These are phyloP conservation scores for Notospermus geniculatus DNA, from an alignment of 1,140 invertebrate genomes.

Conservation along the genomic window DNA sequence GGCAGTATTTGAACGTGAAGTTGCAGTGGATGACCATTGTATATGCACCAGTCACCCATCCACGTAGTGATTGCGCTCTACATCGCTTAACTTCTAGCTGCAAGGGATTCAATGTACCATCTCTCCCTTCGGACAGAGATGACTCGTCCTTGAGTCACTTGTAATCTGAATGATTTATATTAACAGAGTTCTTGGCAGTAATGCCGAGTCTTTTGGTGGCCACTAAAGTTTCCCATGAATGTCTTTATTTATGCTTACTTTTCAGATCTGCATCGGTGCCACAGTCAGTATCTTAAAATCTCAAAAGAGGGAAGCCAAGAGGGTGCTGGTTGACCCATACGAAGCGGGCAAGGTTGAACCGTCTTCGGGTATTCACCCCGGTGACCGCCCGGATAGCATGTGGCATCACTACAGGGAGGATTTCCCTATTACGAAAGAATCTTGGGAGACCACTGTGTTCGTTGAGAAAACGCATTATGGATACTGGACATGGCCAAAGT, in stretches of 20 bases:
- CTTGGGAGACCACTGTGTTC: slow-evolving; percentile 70
- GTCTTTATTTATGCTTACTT: too few relatives aligned
- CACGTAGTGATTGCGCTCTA: too few relatives aligned
- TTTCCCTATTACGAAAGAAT: slow-evolving; percentile 61
- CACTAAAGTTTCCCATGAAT: not conserved
- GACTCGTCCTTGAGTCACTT: too few relatives aligned
- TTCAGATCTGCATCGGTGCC: slow-evolving; percentile 62
- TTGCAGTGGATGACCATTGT: too few relatives aligned
- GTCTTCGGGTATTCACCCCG: slow-evolving; percentile 36
- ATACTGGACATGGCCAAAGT: slow-evolving; percentile 80
- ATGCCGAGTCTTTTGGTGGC: too few relatives aligned
- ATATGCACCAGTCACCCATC: too few relatives aligned
- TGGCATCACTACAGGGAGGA: slow-evolving; percentile 73
- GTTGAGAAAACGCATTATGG: slow-evolving; percentile 72
- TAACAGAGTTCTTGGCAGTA: too few relatives aligned
- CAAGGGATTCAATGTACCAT: too few relatives aligned
- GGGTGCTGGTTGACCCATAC: slow-evolving; percentile 60
- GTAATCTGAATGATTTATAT: too few relatives aligned
- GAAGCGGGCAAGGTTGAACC: slow-evolving; percentile 29
- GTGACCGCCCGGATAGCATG: slow-evolving; percentile 66
- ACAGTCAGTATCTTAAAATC: slow-evolving; percentile 73
- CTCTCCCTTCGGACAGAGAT: too few relatives aligned
- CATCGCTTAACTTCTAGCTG: too few relatives aligned
- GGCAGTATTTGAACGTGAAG: too few relatives aligned
- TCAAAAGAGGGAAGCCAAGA: slow-evolving; percentile 70